These are phyloP conservation scores for Quiscalus mexicanus DNA, from an alignment of 2,113 vertebrate genomes.

Conservation along the genomic window DNA sequence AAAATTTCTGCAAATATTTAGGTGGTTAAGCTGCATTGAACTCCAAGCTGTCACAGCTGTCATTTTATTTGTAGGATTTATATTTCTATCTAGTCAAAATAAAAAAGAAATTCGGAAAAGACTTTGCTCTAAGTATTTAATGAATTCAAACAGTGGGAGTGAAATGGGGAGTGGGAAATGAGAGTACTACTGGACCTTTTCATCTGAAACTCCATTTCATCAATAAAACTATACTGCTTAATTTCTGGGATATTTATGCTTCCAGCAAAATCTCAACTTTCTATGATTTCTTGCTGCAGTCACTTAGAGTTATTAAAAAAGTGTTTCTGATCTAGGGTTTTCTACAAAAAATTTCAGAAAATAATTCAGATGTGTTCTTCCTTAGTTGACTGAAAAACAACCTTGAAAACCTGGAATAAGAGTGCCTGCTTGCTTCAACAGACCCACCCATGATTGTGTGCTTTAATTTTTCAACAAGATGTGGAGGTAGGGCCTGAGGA, in stretches of 20 bases:
- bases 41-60: neutral
- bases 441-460: constrained; percentile 54
- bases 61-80: neutral
- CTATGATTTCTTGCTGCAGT: neutral
- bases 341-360: neutral
- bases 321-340: neutral
- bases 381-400: constrained; percentile 30
- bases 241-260: neutral
- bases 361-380: neutral
- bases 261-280: neutral
- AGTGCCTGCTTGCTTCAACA: constrained; percentile 44
- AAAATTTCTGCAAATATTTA: neutral
- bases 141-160: neutral
- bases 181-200: neutral
- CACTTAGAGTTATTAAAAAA: neutral
- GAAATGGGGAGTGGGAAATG: neutral
- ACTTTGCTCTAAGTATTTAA: neutral
- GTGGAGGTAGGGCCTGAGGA: constrained; percentile 56
- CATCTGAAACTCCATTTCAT: neutral
- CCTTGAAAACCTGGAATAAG: constrained; percentile 39
- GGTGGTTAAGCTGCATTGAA: neutral
- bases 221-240: neutral
- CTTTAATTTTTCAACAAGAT: constrained; percentile 69
- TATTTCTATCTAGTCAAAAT: neutral
- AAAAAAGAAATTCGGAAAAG: neutral